Evolutionary conservation across 2,797 vertebrate species (phyloP), one percentile per base, ranked within the genome.

Genomic region (Apogon talboti): DNA sequence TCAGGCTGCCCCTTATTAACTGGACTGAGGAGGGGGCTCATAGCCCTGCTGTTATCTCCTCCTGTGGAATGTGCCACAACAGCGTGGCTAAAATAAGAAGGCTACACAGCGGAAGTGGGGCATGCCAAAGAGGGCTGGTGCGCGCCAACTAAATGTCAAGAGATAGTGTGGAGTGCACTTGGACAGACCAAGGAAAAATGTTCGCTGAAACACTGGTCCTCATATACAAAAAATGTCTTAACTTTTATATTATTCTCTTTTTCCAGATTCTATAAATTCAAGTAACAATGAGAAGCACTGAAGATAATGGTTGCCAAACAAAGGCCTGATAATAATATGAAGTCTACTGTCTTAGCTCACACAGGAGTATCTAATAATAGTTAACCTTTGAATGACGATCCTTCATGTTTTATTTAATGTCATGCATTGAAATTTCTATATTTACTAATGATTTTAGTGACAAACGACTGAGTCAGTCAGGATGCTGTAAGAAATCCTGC

Each of bases 41-140:
- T 70, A 41, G 79, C 59, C 66, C 74, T 0, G 65, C 85, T 77
- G 85, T 93, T 93, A 94, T 93, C 93, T 92, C 65, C 88, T 87
- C 81, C 89, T 85, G 80, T 79, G 92, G 92, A 93, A 93, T 93
- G 91, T 92, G 91, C 90, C 89, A 82, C 86, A 91, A 83, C 87
- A 89, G 90, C 89, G 72, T 42, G 82, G 90, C 93, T 94, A 94
- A 92, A 93, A 92, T 92, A 94, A 93, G 92, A 90, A 66, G 59
- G 70, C 85, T 40, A 62, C 82, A 73, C 82, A 62, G 81, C 72
- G 83, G 86, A 89, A 90, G 84, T 76, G 52, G 72, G 74, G 74
- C 65, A 57, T 42, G 59, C 87, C 87, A 83, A 84, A 84, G 77
- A 81, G 89, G 80, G 64, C 81, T 50, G 63, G 74, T 71, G 77